These are phyloP conservation scores for Perca flavescens DNA, from an alignment of 2,113 vertebrate genomes.

Conservation along the genomic window DNA sequence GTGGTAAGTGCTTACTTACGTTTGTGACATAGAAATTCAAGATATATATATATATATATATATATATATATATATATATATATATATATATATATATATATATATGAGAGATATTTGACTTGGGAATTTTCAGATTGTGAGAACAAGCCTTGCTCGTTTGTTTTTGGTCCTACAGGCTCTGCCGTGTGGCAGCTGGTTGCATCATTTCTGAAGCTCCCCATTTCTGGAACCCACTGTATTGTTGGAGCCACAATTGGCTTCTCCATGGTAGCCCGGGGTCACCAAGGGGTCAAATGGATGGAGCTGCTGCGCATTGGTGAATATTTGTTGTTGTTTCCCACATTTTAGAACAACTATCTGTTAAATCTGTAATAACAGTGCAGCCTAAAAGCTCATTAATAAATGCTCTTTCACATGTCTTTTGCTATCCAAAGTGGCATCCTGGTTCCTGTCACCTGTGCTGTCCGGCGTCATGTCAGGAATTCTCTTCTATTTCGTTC, in stretches of 20 bases:
- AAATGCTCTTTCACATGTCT: slow-evolving; percentile 10
- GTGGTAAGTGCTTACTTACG: slow-evolving; percentile 83
- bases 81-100: no score
- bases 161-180: slow-evolving; percentile 86
- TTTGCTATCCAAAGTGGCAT: slow-evolving; percentile 85
- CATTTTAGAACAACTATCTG: neutral
- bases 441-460: slow-evolving; percentile 97
- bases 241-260: slow-evolving; percentile 97
- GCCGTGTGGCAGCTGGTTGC: slow-evolving; percentile 95
- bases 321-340: slow-evolving; percentile 14
- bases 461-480: slow-evolving; percentile 97
- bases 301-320: slow-evolving; percentile 94
- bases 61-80: no score
- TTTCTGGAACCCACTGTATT: slow-evolving; percentile 98
- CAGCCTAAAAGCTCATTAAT: neutral
- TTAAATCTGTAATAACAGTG: neutral
- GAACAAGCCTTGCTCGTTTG: slow-evolving; percentile 9
- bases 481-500: slow-evolving; percentile 92
- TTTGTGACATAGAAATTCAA: no score
- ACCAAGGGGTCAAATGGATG: slow-evolving; percentile 92
- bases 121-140: neutral
- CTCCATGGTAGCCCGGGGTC: slow-evolving; percentile 91
- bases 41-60: no score
- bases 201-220: slow-evolving; percentile 96
- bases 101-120: neutral